Evolutionary conservation across 2,113 vertebrate genomes (phyloP).

Genomic region (Sebastes fasciatus): DNA sequence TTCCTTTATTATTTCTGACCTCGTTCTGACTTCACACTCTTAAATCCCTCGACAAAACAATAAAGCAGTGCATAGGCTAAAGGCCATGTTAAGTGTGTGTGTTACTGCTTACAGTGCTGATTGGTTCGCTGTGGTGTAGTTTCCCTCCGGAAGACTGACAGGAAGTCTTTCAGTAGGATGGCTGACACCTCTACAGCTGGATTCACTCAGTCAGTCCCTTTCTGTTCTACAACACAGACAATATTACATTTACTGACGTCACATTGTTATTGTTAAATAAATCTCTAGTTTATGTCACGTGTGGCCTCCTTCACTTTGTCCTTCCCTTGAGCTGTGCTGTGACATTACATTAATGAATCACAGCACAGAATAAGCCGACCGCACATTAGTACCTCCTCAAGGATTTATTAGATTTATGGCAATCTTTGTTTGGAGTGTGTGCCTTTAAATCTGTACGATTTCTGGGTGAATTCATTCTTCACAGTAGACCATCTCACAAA

Average conservation of each 20-base stretch:
- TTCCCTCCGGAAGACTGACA: not conserved
- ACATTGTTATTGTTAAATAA: not conserved
- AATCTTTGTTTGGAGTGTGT: not conserved
- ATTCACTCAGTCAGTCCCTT: not conserved
- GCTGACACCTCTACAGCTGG: constrained; percentile 7
- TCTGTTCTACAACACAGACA: not conserved
- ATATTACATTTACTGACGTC: not conserved
- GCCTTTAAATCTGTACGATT: not conserved
- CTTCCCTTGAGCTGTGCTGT: constrained; percentile 7
- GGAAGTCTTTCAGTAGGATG: constrained; percentile 7
- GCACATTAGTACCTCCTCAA: not conserved
- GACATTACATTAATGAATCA: constrained; percentile 29
- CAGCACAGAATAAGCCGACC: not conserved
- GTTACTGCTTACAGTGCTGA: constrained; percentile 8
- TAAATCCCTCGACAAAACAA: constrained; percentile 4
- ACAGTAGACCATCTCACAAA: not conserved
- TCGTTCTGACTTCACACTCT: constrained; percentile 37
- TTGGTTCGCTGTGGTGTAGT: constrained; percentile 2
- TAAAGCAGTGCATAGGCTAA: not conserved
- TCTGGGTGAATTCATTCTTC: not conserved
- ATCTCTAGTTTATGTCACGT: not conserved
- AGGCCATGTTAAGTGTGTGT: constrained; percentile 1
- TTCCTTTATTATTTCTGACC: constrained; percentile 32
- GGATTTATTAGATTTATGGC: not conserved
- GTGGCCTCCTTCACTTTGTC: not conserved